Base-by-base conservation (phyloP, 2,113 vertebrate genomes). In the Emydura subglobosa region DNA sequence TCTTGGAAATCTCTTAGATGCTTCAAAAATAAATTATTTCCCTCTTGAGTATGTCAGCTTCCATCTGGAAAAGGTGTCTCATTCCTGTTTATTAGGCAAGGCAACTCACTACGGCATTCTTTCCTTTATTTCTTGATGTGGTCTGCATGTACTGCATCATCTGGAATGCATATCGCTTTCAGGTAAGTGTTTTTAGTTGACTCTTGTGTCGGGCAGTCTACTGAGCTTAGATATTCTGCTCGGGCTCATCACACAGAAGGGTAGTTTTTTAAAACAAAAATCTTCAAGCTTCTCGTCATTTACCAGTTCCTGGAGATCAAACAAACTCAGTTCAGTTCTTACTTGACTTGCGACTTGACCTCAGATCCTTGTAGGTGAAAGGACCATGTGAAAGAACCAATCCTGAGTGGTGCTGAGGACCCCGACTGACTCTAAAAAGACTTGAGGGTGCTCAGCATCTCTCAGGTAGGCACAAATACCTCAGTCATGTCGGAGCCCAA, bases 91-190 rank as follows among this genome's bases (percentile, higher is more conserved):
- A n/a, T 59, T 16, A 79, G 86, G 82, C 82, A 87, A 49, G 19
- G 4, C 9, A 34, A 80, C 50, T 53, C 49, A 78, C 82, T 68
- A 21, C n/a, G 65, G 11, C 2, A 29, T 16, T 79, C 2, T 22
- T 85, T 59, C 78, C 91, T 88, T 91, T 10, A 79, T 95, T 95
- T 94, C 65, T 91, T 86, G 84, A 90, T 90, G 91, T 88, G 50
- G 80, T 4, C 1, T 68, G 9, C 0, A 87, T 81, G 93, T 34
- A 86, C 2, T 1, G 0, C 57, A 68, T 92, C 96, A 95, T 85
- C 90, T 86, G 92, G 87, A 91, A 78, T 80, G 83, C 82, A 72
- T 83, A 0, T 11, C 14, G 74, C 74, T 78, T 44, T 29, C 42
- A 78, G 13, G 12, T 25, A 44, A 57, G 81, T 65, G 31, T 6